A percentile compares a stretch with the other conserved stretches of the same genome.
phyloP scores from a whole-genome alignment of 2,888 invertebrate genomes.

The Drosophila neotestacea region DNA sequence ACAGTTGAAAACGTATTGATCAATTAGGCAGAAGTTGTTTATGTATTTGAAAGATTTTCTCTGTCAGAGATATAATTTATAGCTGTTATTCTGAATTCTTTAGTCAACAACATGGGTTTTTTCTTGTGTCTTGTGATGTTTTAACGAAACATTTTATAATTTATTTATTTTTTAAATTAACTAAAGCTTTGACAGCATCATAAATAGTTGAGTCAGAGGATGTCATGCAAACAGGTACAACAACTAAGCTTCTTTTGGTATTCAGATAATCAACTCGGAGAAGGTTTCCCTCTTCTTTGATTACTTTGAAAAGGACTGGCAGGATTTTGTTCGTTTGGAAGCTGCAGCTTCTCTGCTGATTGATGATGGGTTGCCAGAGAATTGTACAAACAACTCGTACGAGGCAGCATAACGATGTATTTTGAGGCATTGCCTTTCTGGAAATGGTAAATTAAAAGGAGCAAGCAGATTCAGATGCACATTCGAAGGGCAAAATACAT shows the following conservation, averaged over 20 bases:
- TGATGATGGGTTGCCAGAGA: constrained; percentile 61
- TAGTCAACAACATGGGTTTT: constrained; percentile 1
- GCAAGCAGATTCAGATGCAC: constrained; percentile 6
- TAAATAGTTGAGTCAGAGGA: neutral
- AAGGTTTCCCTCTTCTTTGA: no score
- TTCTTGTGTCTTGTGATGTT: neutral
- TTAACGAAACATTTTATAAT: neutral
- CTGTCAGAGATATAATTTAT: constrained; percentile 25
- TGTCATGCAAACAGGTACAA: neutral
- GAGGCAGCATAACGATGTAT: constrained; percentile 1
- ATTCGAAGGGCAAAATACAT: constrained; percentile 8
- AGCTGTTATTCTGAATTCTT: constrained; percentile 3
- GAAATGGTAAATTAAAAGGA: constrained; percentile 53
- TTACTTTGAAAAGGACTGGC: neutral
- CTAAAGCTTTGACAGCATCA: neutral
- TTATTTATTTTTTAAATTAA: neutral
- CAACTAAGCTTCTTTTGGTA: neutral
- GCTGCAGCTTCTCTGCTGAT: constrained; percentile 49
- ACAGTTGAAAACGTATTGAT: constrained; percentile 64
- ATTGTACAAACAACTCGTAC: constrained; percentile 53
- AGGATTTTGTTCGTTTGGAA: neutral
- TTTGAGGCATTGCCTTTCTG: constrained; percentile 25
- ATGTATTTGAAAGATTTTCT: constrained; percentile 40
- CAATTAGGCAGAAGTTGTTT: constrained; percentile 74
- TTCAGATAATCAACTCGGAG: neutral